Evolutionary conservation across 2,888 invertebrate species (phyloP), one percentile per base, ranked within the genome.

Genomic region (Agapostemon virescens): DNA sequence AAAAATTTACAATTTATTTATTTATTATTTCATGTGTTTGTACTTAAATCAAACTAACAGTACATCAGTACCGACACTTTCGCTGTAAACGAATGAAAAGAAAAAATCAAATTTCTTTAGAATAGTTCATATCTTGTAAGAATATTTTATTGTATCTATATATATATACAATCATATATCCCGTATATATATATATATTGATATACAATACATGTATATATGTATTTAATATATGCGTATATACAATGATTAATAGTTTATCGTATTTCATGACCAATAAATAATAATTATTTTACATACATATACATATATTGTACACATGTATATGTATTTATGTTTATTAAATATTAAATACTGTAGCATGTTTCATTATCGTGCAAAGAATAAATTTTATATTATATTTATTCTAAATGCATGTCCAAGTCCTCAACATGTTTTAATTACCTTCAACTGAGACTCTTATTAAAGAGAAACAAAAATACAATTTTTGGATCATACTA

Each of bases 111-210:
- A 77, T 64, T 76, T 74, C 55, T 75, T 84, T 58, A 70, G 69
- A 76, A 55, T 76, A 80, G 38, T 77, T 77, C 81, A 78, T 85
- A 83, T 87, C 80, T 88, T 87, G 87, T 89, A 90, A 90, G 90
- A 90, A 90, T 90, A 90, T 88, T 89, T 90, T 89, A 89, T 90
- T 90, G 89, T 84, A 87, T 82, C 84, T 88, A 88, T 88, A 86
- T 85, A 86, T 87, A 87, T 84, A 84, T 74, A 84, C 84, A 85
- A 83, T 84, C 84, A 85, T 79, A 82, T 85, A 83, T 84, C 77
- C 52, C 77, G 61, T 82, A 84, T 82, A 82, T 84, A 85, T 80
- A 84, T 86, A 85, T 85, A 83, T 82, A 81, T 84, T 67, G 74
- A 75, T 85, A 80, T 82, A 85, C 83, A 86, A 82, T 84, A 81